These are phyloP conservation scores for Darevskia mixta DNA, from an alignment of 2,797 vertebrate species.

Conservation along the genomic window DNA sequence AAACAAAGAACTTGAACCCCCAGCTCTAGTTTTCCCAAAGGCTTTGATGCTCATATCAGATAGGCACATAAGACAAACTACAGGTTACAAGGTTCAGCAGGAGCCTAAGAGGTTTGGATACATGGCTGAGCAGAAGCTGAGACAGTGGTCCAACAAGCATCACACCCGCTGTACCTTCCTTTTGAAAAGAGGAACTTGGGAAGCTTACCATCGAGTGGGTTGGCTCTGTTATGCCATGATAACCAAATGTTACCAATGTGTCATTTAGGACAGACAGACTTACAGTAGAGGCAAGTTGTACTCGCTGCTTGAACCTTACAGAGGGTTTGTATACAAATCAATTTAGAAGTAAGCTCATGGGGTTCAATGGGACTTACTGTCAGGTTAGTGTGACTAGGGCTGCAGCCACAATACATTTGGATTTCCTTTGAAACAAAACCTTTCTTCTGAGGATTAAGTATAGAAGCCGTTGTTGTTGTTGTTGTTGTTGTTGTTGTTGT, in stretches of 20 bases:
- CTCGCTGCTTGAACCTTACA: neutral
- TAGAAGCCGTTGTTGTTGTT: too few species aligned
- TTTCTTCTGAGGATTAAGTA: neutral
- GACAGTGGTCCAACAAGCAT: neutral
- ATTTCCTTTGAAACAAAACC: neutral
- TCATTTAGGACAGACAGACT: neutral
- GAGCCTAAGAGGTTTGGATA: neutral
- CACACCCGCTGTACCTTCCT: too few species aligned
- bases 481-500: too few species aligned
- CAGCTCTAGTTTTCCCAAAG: too few species aligned
- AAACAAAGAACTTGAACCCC: too few species aligned
- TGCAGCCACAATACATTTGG: neutral
- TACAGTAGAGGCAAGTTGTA: neutral
- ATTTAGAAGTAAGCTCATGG: neutral
- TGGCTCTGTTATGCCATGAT: too few species aligned
- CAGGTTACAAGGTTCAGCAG: neutral
- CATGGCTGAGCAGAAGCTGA: neutral
- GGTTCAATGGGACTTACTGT: neutral
- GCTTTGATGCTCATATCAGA: too few species aligned
- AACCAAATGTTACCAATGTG: neutral
- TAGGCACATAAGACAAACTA: too few species aligned
- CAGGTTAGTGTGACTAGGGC: neutral
- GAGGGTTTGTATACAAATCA: neutral
- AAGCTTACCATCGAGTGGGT: too few species aligned
- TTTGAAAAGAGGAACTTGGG: too few species aligned